phyloP scores from a whole-genome alignment of 1,140 invertebrate genomes.

The Oryctes rhinoceros region DNA sequence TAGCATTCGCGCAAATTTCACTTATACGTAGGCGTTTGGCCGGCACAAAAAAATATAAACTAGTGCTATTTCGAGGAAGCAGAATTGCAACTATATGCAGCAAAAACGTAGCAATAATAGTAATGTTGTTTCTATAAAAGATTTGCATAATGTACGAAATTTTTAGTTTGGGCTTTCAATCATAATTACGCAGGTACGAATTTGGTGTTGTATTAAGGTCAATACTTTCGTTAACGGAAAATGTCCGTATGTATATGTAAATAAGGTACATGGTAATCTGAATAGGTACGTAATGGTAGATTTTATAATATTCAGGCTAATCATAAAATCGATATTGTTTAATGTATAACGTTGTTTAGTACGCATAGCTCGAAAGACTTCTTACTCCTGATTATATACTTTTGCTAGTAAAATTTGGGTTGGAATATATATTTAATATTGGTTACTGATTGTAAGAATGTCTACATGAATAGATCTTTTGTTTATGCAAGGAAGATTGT shows the following conservation, averaged over 20 bases:
- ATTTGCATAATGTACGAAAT: neutral
- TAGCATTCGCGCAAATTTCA: too few relatives aligned
- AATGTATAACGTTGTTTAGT: slow-evolving; percentile 1
- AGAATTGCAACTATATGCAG: too few relatives aligned
- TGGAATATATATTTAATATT: too few relatives aligned
- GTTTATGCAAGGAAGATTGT: too few relatives aligned
- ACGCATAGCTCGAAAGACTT: neutral
- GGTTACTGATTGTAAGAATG: neutral
- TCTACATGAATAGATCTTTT: neutral
- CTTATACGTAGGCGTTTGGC: too few relatives aligned
- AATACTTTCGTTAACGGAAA: neutral
- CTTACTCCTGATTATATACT: neutral
- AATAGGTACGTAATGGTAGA: neutral
- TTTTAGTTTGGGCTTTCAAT: neutral
- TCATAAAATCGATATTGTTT: slow-evolving; percentile 31
- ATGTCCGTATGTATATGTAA: neutral
- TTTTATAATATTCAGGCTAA: slow-evolving; percentile 28
- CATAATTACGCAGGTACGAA: neutral
- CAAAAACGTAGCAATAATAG: too few relatives aligned
- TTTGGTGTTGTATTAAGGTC: neutral
- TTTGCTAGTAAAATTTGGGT: too few relatives aligned
- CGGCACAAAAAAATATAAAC: too few relatives aligned
- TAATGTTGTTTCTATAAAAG: too few relatives aligned
- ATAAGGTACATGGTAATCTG: neutral
- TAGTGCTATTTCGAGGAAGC: too few relatives aligned